Evolutionary conservation across 2,797 vertebrate genomes (phyloP), one percentile per base, ranked within the genome.

Genomic region (Liparis tanakae): DNA sequence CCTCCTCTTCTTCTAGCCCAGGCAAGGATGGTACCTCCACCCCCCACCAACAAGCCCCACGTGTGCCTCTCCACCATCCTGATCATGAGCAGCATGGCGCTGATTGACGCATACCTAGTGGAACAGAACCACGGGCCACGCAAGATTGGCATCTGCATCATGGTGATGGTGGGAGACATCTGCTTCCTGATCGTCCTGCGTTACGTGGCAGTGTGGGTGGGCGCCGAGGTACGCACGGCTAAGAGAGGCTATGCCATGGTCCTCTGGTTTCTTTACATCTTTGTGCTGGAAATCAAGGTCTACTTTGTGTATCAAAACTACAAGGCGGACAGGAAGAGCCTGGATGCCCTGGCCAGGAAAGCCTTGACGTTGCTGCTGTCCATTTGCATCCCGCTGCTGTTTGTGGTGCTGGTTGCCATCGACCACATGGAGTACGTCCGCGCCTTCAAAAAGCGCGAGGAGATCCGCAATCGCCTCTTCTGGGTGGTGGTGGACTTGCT

Each of bases 251-350:
- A 97, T 0, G 95, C 95, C 86, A 96, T 96, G 95, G 95, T 96
- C 81, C 94, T 95, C 39, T 95, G 95, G 95, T 96, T 96, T 86
- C 93, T 96, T 5, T 97, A 96, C 10, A 93, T 96, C 81, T 96
- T 96, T 0, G 95, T 95, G 79, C 85, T 96, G 90, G 95, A 97
- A 85, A 96, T 96, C 88, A 95, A 94, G 65, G 95, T 96, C 74
- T 97, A 96, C 91, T 96, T 96, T 71, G 90, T 96, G 41, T 95
- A 96, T 86, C 96, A 97, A 89, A 97, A 96, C 91, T 97, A 97
- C 75, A 96, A 97, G 85, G 95, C 96, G 0, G 96, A 97, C 86
- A 89, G 96, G 46, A 95, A 94, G 61, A 95, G 93, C 78, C 81
- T 95, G 84, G 94, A 95, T 1, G 92, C 94, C 39, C 91, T 96